Evolutionary conservation across 2,113 vertebrate species (phyloP), one percentile per base, ranked within the genome.

Genomic region (Thamnaconus septentrionalis): DNA sequence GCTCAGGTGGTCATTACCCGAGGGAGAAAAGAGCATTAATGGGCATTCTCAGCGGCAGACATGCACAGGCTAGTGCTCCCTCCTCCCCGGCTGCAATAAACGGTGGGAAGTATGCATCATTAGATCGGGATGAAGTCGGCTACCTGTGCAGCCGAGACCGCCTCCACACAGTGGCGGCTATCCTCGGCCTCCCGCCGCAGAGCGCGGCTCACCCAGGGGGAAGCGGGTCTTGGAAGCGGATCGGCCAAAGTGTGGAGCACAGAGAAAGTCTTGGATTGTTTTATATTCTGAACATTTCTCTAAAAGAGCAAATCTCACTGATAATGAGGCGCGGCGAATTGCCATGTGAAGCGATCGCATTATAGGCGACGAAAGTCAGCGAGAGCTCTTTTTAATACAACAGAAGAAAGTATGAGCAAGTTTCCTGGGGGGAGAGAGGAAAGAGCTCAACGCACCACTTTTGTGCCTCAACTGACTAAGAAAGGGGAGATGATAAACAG

Each of bases 1-100:
- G 79, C 83, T 90, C 84, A 92, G 88, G 88, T 90, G 89, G 86
- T 89, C 88, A 86, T 83, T 86, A 87, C 89, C 89, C 42, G 73
- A 89, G 88, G 87, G 87, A 76, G 64, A 80, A 84, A 66, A 65
- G 54, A 84, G 71, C 43, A 59, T 85, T 84, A 90, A 89, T 87
- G 86, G 85, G 82, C 83, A 85, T 90, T 90, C 86, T 90, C 74
- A 57, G 80, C 61, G 78, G 64, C 69, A 86, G 87, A 82, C 91
- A 91, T 84, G 88, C 84, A 84, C 81, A 72, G 87, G 82, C 89
- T 89, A 79, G 89, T 45, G 74, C 63, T 82, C 61, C 56, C 53
- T 76, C 66, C 71, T 71, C 73, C 31, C 61, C 7, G 70, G 74
- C 80, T 87, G 84, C 82, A 54, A 69, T 83, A 84, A 87, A 82